phyloP scores from a whole-genome alignment of 1,140 invertebrate genomes.

The Holcopasites calliopsidis region DNA sequence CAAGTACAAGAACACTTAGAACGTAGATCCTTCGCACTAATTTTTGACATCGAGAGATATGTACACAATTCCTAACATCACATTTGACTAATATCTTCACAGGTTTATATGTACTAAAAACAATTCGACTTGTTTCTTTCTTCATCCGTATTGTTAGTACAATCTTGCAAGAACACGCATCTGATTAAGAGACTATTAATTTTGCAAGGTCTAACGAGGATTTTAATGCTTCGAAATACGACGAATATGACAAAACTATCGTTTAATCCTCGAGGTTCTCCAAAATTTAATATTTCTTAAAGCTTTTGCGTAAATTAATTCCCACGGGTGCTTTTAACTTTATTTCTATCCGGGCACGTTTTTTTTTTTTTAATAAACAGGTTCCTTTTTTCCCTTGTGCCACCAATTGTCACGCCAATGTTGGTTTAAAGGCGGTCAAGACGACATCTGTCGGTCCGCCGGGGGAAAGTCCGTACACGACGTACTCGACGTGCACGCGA shows the following conservation, averaged over 20 bases:
- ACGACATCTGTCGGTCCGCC: constrained; percentile 61
- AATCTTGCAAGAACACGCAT: neutral
- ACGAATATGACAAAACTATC: constrained; percentile 24
- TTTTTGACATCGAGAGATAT: neutral
- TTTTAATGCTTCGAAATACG: constrained; percentile 3
- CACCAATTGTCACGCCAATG: constrained; percentile 40
- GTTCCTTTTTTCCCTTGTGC: constrained; percentile 4
- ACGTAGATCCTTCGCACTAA: neutral
- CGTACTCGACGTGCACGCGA: constrained; percentile 53
- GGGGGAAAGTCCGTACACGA: constrained; percentile 43
- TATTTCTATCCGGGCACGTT: constrained; percentile 10
- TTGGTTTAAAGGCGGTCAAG: constrained; percentile 53
- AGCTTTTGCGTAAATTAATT: too few species aligned
- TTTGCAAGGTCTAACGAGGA: neutral
- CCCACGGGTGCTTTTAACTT: neutral
- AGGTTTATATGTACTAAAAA: neutral
- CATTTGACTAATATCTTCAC: constrained; percentile 17
- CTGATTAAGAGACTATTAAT: constrained; percentile 1
- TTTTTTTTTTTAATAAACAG: constrained; percentile 12
- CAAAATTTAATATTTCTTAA: too few species aligned
- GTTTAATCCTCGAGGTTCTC: neutral
- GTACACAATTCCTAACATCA: neutral
- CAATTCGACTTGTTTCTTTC: neutral
- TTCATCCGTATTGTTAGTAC: neutral
- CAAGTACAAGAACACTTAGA: neutral